Evolutionary conservation across 2,797 vertebrate genomes (phyloP), one percentile per base, ranked within the genome.

Genomic region (Lacerta bilineata): DNA sequence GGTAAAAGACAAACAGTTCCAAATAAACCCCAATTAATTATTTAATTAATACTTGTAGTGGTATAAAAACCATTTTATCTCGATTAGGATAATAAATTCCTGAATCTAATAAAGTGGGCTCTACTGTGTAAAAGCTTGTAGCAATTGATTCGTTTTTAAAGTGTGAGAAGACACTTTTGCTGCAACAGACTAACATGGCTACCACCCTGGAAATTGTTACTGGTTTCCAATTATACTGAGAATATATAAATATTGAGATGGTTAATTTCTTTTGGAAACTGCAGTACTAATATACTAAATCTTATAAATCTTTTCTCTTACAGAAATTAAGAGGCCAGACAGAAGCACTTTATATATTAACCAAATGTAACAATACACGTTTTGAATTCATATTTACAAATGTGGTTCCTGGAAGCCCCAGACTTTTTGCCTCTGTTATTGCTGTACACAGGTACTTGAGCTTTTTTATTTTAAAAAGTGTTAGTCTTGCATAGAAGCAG

Each of bases 331-430:
- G 98, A 94, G 99, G 99, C 61, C 99, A 99, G 94, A 99, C 99
- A n/a, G 99, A 99, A 97, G 99, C 99, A 18, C 98, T 99, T 87
- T 99, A 99, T 96, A 99, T 99, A 94, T 90, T 99, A 96, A 99
- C 99, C 89, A 99, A 99, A 96, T 99, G 98, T 93, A 99, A 98
- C 94, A 99, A 98, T 94, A 99, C 99, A 79, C 98, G 99, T 92
- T 99, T 99, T 97, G 99, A 99, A 94, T 99, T 99, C 96, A 99
- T 99, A 94, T 99, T 99, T 96, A 99, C 99, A 85, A 99, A 99
- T 94, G 97, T 99, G 94, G 98, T 99, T 94, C 98, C 98, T 8
- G 99, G 99, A 91, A 99, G 98, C 95, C 99, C 98, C 64, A 97
- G 99, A 80, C 98, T 99, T 88, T 99, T 99, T 94, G 99, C 98